phyloP scores from a whole-genome alignment of 2,797 vertebrate genomes.

The Buphagus erythrorhynchus region DNA sequence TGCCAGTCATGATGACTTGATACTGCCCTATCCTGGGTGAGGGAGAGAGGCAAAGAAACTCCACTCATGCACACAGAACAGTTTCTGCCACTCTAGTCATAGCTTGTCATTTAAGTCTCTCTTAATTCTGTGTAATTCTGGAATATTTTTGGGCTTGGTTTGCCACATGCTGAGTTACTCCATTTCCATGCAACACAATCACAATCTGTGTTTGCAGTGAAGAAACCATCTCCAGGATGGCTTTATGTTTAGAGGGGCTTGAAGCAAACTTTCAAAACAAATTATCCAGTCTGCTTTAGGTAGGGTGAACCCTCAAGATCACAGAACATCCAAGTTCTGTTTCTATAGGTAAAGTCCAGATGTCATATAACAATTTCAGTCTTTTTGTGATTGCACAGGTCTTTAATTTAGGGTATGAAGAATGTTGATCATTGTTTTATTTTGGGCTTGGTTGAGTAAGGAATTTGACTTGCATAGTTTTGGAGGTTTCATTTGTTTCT shows the following conservation, averaged over 20 bases:
- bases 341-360: background rate
- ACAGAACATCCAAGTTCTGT: background rate
- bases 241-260: background rate
- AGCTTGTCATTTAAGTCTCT: background rate
- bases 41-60: background rate
- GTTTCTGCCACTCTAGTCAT: background rate
- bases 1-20: background rate
- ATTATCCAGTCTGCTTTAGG: background rate
- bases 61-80: rapidly evolving
- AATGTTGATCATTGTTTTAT: background rate
- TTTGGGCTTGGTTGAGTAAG: background rate
- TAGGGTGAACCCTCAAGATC: background rate
- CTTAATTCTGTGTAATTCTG: rapidly evolving
- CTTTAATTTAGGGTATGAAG: background rate
- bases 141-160: background rate
- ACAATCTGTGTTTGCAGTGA: background rate
- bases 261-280: background rate
- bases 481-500: background rate
- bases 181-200: background rate
- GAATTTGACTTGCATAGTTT: background rate
- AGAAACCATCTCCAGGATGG: background rate
- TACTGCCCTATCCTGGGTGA: background rate
- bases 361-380: background rate
- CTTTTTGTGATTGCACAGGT: background rate
- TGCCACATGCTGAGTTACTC: background rate